Conservation (phyloP, 2,113 vertebrate genomes). For the Shinisaurus crocodilurus region DNA sequence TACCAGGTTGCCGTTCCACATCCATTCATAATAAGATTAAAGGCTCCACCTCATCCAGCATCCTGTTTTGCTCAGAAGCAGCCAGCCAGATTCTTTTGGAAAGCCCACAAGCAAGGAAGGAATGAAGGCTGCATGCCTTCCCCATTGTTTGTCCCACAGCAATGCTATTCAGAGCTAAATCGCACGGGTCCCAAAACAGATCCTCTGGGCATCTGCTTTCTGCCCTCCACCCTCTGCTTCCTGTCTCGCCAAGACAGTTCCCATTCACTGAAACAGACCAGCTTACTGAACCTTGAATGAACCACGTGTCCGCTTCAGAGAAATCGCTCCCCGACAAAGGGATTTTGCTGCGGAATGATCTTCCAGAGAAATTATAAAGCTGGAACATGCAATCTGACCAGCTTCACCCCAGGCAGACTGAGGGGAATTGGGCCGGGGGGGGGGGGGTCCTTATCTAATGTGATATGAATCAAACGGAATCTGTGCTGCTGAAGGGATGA, state of each 20-base stretch:
- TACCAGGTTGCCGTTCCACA: not conserved
- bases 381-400: not conserved
- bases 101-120: not conserved
- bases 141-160: not conserved
- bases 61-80: not conserved
- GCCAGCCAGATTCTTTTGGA: not conserved
- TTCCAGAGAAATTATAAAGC: not conserved
- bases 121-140: not conserved
- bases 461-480: not conserved
- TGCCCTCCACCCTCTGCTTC: not conserved
- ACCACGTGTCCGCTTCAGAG: not conserved
- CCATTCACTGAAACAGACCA: not conserved
- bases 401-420: not conserved
- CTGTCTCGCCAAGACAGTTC: not conserved
- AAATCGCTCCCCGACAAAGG: not conserved
- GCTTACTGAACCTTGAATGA: slow-evolving; percentile 5
- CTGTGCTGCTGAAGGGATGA: not conserved
- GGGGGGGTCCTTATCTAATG: not conserved
- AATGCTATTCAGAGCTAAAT: not conserved
- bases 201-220: not conserved
- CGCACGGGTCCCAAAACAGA: not conserved
- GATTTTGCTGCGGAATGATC: not conserved
- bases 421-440: not conserved
- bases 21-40: not conserved
- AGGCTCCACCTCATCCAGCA: not conserved